Evolutionary conservation across 2,888 invertebrate genomes (phyloP).

Genomic region (Lasius fuliginosus): DNA sequence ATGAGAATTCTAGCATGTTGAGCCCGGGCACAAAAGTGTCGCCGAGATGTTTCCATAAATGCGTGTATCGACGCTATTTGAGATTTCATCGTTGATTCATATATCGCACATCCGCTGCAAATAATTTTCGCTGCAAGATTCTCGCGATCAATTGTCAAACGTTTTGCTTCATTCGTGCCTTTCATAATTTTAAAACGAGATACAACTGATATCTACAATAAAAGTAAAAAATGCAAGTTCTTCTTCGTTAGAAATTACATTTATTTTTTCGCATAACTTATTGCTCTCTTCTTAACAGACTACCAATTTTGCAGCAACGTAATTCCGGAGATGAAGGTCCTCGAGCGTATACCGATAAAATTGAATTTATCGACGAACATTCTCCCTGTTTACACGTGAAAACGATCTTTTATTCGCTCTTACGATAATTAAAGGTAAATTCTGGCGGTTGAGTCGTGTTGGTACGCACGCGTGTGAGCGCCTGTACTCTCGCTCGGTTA

Average conservation of each 20-base stretch:
- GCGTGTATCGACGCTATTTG: conserved; percentile 44
- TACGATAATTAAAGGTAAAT: conserved; percentile 85
- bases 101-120: conserved; percentile 17
- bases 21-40: conserved; percentile 54
- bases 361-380: conserved; percentile 56
- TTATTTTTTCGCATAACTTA: not conserved
- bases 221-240: not conserved
- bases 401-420: conserved; percentile 81
- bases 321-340: conserved; percentile 34
- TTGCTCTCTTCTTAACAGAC: conserved; percentile 23
- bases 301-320: conserved; percentile 27
- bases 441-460: conserved; percentile 71
- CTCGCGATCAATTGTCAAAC: not conserved
- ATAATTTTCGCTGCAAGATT: conserved; percentile 33
- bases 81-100: conserved; percentile 44
- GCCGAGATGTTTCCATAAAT: conserved; percentile 51
- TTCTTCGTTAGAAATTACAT: not conserved
- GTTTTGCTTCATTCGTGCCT: not conserved
- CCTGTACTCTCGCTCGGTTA: conserved; percentile 51
- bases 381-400: conserved; percentile 56
- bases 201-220: not conserved
- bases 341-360: conserved; percentile 50
- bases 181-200: not conserved
- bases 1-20: conserved; percentile 67
- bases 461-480: conserved; percentile 44